phyloP scores from a whole-genome alignment of 1,140 invertebrate species.

The Achroia grisella region DNA sequence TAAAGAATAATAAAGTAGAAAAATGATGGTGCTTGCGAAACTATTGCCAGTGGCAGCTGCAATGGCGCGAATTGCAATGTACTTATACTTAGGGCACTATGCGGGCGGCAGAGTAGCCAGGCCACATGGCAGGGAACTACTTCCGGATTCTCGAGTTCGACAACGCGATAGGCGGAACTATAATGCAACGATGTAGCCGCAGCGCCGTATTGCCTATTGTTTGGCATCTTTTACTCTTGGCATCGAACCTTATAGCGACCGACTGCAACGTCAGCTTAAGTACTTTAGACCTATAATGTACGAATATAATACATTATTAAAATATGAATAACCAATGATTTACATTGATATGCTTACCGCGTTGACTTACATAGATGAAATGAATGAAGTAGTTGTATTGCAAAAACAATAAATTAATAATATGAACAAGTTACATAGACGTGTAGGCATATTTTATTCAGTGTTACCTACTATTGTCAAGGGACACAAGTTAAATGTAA shows the following conservation, averaged over 20 bases:
- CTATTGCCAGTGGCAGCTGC: no score
- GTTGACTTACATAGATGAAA: no score
- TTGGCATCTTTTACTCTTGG: slow-evolving; percentile 66
- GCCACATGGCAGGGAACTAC: slow-evolving; percentile 26
- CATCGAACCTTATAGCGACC: slow-evolving; percentile 49
- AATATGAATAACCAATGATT: slow-evolving; percentile 31
- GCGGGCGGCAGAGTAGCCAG: neutral
- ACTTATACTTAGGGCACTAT: neutral
- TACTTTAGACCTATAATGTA: slow-evolving; percentile 48
- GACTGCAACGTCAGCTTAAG: slow-evolving; percentile 55
- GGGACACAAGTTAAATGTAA: slow-evolving; percentile 1
- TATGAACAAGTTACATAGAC: no score
- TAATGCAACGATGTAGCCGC: slow-evolving; percentile 28
- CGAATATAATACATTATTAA: slow-evolving; percentile 43
- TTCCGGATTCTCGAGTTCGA: slow-evolving; percentile 45
- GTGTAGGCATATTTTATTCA: neutral
- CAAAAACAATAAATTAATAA: no score
- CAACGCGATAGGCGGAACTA: slow-evolving; percentile 48
- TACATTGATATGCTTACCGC: neutral
- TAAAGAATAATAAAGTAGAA: slow-evolving; percentile 12
- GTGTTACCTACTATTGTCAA: neutral
- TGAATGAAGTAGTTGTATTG: no score
- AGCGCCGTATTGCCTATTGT: slow-evolving; percentile 63
- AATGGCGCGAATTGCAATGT: no score
- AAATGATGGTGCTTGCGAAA: neutral